Percentiles rank a stretch among this genome's conserved stretches.
Conservation (phyloP, 2,797 vertebrate genomes). For the Microcaecilia unicolor region DNA sequence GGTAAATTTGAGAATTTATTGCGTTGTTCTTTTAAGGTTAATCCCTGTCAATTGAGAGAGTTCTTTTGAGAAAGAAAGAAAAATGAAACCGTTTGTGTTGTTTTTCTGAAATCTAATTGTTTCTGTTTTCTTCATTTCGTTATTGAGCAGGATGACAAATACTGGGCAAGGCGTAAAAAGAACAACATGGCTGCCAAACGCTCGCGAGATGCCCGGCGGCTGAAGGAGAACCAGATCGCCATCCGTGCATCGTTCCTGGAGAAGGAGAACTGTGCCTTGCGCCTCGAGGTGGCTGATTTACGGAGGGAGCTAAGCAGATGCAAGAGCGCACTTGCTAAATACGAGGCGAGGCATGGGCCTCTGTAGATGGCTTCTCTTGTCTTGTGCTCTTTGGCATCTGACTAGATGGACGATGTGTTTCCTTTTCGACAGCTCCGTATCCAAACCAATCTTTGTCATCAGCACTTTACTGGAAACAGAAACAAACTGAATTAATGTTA, state of each 20-base stretch:
- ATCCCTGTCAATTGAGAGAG: too few relatives aligned
- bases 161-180: slow-evolving; percentile 95
- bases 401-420: slow-evolving; percentile 62
- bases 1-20: too few relatives aligned
- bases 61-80: too few relatives aligned
- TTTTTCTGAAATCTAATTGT: slow-evolving; percentile 45
- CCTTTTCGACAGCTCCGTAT: slow-evolving; percentile 54
- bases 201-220: slow-evolving; percentile 83
- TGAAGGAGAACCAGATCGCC: slow-evolving; percentile 98
- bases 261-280: slow-evolving; percentile 89
- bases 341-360: slow-evolving; percentile 79
- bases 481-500: slow-evolving; percentile 36
- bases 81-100: too few relatives aligned
- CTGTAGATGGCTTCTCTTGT: slow-evolving; percentile 67
- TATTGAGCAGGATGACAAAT: slow-evolving; percentile 82
- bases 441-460: slow-evolving; percentile 52
- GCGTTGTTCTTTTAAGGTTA: too few relatives aligned
- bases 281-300: slow-evolving; percentile 84
- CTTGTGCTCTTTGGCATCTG: slow-evolving; percentile 37
- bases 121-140: slow-evolving; percentile 20
- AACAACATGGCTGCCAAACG: slow-evolving; percentile 96
- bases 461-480: slow-evolving; percentile 66
- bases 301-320: slow-evolving; percentile 91
- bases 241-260: slow-evolving; percentile 91
- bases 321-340: slow-evolving; percentile 89